These are phyloP conservation scores for Garrulus glandarius DNA, from an alignment of 2,797 vertebrate species.

Conservation along the genomic window DNA sequence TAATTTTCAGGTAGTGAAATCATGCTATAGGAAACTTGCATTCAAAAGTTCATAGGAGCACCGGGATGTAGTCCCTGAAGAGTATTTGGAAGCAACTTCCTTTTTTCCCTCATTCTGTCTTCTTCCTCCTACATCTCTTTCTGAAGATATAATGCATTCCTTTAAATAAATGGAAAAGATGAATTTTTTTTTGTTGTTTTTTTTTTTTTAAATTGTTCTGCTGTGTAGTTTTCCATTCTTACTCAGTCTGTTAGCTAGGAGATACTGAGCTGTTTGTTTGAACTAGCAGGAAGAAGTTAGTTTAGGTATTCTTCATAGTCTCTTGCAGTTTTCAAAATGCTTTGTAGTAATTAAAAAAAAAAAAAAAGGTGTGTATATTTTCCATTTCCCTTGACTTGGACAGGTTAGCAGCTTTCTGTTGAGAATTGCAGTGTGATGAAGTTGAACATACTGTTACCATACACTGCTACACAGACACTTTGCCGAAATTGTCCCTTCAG, in stretches of 20 bases:
- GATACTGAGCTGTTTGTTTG: background rate
- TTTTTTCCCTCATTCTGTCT: background rate
- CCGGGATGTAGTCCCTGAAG: background rate
- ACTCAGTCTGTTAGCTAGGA: background rate
- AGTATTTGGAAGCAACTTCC: background rate
- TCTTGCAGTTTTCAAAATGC: background rate
- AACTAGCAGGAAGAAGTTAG: background rate
- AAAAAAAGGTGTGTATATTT: background rate
- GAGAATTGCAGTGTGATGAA: background rate
- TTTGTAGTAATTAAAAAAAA: background rate
- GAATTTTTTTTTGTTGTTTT: background rate
- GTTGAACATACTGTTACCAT: background rate
- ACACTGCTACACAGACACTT: background rate
- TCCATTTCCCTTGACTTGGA: background rate
- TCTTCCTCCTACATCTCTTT: background rate
- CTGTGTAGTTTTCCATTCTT: background rate
- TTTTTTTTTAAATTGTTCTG: background rate
- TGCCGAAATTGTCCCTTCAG: background rate
- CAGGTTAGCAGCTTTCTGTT: background rate
- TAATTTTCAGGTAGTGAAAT: background rate
- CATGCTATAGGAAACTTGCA: background rate
- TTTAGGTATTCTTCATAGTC: background rate
- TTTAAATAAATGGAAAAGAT: background rate
- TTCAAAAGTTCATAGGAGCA: background rate
- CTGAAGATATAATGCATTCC: background rate